Evolutionary conservation across 2,888 invertebrate species (phyloP), one percentile per base, ranked within the genome.

Genomic region (Nemotelus nigrinus): DNA sequence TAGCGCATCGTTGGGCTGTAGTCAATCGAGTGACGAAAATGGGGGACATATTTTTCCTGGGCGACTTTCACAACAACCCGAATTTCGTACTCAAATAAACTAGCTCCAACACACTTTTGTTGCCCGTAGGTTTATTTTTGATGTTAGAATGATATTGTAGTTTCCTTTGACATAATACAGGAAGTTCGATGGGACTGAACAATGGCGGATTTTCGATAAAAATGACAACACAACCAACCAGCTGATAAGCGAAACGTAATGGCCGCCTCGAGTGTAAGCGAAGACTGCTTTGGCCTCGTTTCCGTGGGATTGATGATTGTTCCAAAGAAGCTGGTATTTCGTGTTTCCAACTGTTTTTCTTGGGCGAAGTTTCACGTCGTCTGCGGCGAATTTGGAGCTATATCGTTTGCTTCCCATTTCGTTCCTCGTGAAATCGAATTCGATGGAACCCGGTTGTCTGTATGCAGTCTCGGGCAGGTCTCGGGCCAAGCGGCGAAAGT

Each of bases 181-280:
- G 25, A 25, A 25, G 25, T n/a, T 41, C 65, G 65, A 50, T 74
- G 74, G 74, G 47, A 2, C 7, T n/a, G 8, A 2, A 10, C 6
- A 39, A 45, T 45, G 72, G 58, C 58, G 72, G 60, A 58, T 72
- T 72, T 58, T 8, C 5, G 47, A 50, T 41, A 25, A 63, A 74
- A 74, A 60, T 8, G 48, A 63, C 74, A 60, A 48, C 58, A 72
- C 57, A 72, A 45, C 6, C 48, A 41, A 2, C 48, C 74, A 74
- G 74, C 63, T 74, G 74, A 74, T 48, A 76, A 76, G 65, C 44
- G 43, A 53, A 43, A 64, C 65, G 76, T 76, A 68, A 76, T 78
- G 72, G 70, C 76, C 72, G 76, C 78, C 67, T 67, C 76, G 78
- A 78, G 60, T 60, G 63, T 76, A 50, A 78, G 48, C 55, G 58